These are phyloP conservation scores for Synergus itoensis DNA, from an alignment of 2,888 invertebrate genomes.

Conservation along the genomic window DNA sequence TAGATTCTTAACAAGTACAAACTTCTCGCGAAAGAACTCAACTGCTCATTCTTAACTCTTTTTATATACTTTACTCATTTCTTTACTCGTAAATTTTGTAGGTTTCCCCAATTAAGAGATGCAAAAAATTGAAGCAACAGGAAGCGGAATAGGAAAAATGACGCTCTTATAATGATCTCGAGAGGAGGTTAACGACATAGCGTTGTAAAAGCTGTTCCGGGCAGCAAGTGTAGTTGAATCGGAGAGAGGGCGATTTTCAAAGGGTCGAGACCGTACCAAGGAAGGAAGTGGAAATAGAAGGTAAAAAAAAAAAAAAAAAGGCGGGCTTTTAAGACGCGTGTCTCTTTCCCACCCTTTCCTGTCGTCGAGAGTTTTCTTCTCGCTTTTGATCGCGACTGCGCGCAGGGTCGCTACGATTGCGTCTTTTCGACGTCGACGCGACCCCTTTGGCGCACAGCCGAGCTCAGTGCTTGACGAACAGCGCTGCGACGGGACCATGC, in stretches of 20 bases:
- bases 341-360: constrained; percentile 29
- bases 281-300: constrained; percentile 12
- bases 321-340: constrained; percentile 37
- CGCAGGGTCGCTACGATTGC: constrained; percentile 59
- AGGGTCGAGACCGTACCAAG: constrained; percentile 11
- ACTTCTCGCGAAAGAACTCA: neutral
- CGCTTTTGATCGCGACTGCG: constrained; percentile 57
- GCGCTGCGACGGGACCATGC: constrained; percentile 76
- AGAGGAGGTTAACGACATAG: constrained; percentile 30
- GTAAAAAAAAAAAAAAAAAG: constrained; percentile 16
- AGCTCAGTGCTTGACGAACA: constrained; percentile 76
- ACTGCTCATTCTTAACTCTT: too few species aligned
- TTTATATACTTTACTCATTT: neutral
- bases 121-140: constrained; percentile 12
- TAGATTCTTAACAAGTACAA: neutral
- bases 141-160: constrained; percentile 15
- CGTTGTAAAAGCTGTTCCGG: constrained; percentile 23
- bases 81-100: neutral
- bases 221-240: constrained; percentile 16
- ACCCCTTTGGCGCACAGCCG: constrained; percentile 72
- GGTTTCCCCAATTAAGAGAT: neutral
- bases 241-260: constrained; percentile 13
- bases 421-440: constrained; percentile 76
- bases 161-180: constrained; percentile 13
- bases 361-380: constrained; percentile 31